Evolutionary conservation across 2,797 vertebrate genomes (phyloP), one percentile per base, ranked within the genome.

Genomic region (Mormyrus proboscirostris): DNA sequence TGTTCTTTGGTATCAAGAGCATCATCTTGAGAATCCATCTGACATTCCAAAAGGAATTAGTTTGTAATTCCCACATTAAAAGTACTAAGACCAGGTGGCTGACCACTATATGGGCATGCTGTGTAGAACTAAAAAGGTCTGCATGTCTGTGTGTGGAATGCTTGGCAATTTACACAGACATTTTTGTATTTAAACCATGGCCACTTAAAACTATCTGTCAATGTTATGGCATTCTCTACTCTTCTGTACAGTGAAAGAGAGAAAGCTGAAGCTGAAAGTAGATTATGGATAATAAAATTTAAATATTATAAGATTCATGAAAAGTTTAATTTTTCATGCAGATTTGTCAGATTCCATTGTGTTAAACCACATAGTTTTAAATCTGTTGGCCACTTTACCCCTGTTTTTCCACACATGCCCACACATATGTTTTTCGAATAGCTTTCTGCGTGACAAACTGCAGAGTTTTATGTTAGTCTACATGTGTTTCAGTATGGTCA

Each of bases 1-100:
- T 96, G 96, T 92, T 95, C 96, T 98, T 98, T 96, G 97, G 97
- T 97, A 98, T 99, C 97, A 99, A 98, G 98, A 99, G 97, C 96
- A 97, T 98, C 97, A 97, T 98, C 97, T 97, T 98, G 97, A 98
- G 97, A 99, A 98, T 92, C 95, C 96, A 98, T 97, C 94, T 96
- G 95, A 97, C 97, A 98, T 98, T 99, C 98, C 97, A 94, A 96
- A 93, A 94, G 94, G 97, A 98, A 97, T 98, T 96, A 97, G 96
- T 96, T 97, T 96, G 96, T 98, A 97, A 96, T 97, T 97, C 96
- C 95, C 95, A 97, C 96, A 98, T 97, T 96, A 96, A 96, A 97
- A 94, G 91, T 92, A 94, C 94, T 93, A 62, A 89, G 94, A 94
- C 97, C 98, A 99, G 97, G 97, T 99, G 97, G 95, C 95, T 92